Conservation (phyloP, 2,113 vertebrate genomes). For the Galeopterus variegatus region DNA sequence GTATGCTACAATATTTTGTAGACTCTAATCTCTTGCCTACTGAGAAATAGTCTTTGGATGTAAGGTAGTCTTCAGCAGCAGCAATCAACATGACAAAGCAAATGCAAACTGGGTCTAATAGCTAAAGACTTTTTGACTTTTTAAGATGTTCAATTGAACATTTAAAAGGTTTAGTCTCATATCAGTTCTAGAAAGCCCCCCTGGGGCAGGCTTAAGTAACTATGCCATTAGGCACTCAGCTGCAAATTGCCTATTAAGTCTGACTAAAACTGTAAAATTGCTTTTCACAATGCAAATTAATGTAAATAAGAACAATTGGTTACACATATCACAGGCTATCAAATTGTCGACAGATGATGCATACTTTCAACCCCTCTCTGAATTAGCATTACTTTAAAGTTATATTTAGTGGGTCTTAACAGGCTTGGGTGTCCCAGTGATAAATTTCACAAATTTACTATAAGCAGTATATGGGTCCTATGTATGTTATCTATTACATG, state of each 20-base stretch:
- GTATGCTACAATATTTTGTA: neutral
- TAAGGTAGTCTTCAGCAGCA: slow-evolving; percentile 56
- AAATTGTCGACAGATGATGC: slow-evolving; percentile 89
- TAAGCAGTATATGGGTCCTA: slow-evolving; percentile 57
- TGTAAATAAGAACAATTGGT: slow-evolving; percentile 94
- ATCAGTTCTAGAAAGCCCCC: slow-evolving; percentile 88
- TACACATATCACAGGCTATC: slow-evolving; percentile 92
- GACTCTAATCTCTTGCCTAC: slow-evolving; percentile 20
- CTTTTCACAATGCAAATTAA: slow-evolving; percentile 94
- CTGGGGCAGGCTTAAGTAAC: slow-evolving; percentile 90
- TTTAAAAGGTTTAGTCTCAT: slow-evolving; percentile 90
- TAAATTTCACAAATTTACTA: slow-evolving; percentile 75
- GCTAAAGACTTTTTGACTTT: slow-evolving; percentile 88
- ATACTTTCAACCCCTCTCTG: slow-evolving; percentile 51
- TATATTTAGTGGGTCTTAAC: slow-evolving; percentile 84
- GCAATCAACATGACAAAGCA: slow-evolving; percentile 79
- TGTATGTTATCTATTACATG: slow-evolving; percentile 73
- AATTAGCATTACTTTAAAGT: slow-evolving; percentile 89
- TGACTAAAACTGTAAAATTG: slow-evolving; percentile 93
- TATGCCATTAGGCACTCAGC: slow-evolving; percentile 90
- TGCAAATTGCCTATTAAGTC: slow-evolving; percentile 93
- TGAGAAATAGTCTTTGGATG: slow-evolving; percentile 29
- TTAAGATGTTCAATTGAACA: slow-evolving; percentile 89
- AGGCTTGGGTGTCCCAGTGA: slow-evolving; percentile 77
- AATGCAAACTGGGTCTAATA: slow-evolving; percentile 82